Percentiles rank a stretch among this genome's conserved stretches.
phyloP scores from a whole-genome alignment of 1,140 invertebrate genomes.

The Euglossa dilemma region DNA sequence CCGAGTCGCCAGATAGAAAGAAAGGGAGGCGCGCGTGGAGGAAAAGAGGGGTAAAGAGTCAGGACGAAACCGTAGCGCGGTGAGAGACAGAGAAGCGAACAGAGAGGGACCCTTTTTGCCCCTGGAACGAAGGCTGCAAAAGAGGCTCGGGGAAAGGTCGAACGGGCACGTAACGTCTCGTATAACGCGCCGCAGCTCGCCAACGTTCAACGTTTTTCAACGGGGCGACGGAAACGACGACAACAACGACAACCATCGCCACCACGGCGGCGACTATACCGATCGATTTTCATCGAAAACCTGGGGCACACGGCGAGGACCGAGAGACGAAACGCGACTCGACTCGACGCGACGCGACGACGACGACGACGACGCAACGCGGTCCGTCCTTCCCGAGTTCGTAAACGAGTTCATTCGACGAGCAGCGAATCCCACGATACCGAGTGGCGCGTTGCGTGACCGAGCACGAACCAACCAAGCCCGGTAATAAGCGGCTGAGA shows the following conservation, averaged over 20 bases:
- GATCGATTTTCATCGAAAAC: conserved; percentile 69
- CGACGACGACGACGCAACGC: conserved; percentile 15
- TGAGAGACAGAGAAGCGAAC: conserved; percentile 23
- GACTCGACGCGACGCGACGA: too few species aligned
- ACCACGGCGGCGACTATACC: background rate
- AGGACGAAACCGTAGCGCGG: conserved; percentile 4
- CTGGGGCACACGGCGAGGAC: background rate
- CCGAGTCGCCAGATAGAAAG: conserved; percentile 1
- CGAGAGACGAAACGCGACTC: conserved; percentile 15
- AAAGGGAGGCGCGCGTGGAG: conserved; percentile 15
- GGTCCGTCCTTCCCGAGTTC: conserved; percentile 20
- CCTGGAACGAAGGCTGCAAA: conserved; percentile 62
- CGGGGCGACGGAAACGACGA: background rate
- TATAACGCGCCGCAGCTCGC: conserved; percentile 8
- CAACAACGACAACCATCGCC: background rate
- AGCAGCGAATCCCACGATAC: conserved; percentile 58
- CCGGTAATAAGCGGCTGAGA: conserved; percentile 62
- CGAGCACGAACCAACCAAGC: conserved; percentile 47
- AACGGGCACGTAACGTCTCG: conserved; percentile 62
- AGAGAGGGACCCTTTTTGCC: conserved; percentile 53
- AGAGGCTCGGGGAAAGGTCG: conserved; percentile 61
- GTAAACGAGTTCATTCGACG: conserved; percentile 54
- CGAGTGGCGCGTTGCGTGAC: conserved; percentile 56
- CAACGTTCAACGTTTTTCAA: conserved; percentile 50
- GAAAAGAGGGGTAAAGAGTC: conserved; percentile 23